phyloP scores from a whole-genome alignment of 1,140 invertebrate species.

The Aphelinus atriplicis region DNA sequence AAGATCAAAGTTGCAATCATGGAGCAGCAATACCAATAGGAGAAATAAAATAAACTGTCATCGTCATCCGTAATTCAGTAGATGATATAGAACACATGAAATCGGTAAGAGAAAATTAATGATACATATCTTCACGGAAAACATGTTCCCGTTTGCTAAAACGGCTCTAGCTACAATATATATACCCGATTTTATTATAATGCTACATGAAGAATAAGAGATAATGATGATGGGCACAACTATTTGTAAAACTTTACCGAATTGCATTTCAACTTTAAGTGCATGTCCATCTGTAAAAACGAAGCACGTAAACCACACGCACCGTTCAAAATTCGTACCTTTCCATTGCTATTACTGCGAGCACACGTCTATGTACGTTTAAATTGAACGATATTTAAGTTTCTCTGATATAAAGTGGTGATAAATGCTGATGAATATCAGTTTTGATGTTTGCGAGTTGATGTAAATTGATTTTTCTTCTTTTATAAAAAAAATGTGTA shows the following conservation, averaged over 20 bases:
- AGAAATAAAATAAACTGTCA: not conserved
- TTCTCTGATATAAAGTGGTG: too few species aligned
- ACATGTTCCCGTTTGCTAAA: constrained; percentile 17
- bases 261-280: constrained; percentile 23
- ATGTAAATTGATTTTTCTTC: too few species aligned
- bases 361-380: too few species aligned
- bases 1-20: not conserved
- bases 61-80: constrained; percentile 14
- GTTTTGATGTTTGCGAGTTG: too few species aligned
- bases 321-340: not conserved
- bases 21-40: constrained; percentile 28
- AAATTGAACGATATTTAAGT: too few species aligned
- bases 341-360: too few species aligned
- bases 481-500: too few species aligned
- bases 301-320: not conserved
- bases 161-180: constrained; percentile 23
- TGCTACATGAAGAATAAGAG: constrained; percentile 5
- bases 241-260: constrained; percentile 26
- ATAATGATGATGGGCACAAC: constrained; percentile 30
- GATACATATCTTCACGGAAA: constrained; percentile 30
- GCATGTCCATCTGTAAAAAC: constrained; percentile 29
- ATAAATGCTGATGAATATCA: too few species aligned
- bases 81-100: constrained; percentile 1
- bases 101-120: constrained; percentile 14
- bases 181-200: constrained; percentile 17